A percentile compares a stretch with the other conserved stretches of the same genome.
These are phyloP conservation scores for Tolypeutes matacus DNA, from an alignment of 2,797 vertebrate genomes.

Conservation along the genomic window DNA sequence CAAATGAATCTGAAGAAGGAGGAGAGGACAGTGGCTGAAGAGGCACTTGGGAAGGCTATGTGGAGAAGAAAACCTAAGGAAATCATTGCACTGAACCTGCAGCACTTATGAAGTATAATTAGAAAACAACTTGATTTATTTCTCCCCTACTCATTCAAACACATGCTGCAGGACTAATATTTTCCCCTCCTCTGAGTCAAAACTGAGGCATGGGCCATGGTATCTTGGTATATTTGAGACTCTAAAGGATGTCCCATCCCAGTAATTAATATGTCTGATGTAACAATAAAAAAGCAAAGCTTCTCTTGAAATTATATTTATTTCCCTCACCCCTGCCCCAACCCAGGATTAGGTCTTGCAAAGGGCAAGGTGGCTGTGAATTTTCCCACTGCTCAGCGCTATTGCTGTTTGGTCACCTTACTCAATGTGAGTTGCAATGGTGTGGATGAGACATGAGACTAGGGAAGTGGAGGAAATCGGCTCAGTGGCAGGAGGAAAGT, in stretches of 20 bases:
- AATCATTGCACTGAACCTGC: background rate
- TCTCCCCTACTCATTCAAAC: background rate
- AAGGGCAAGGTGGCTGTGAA: background rate
- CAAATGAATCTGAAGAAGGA: background rate
- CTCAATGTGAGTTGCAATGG: background rate
- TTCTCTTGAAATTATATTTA: background rate
- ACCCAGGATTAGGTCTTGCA: background rate
- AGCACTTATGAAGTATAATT: background rate
- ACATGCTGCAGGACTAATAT: background rate
- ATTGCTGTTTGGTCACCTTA: background rate
- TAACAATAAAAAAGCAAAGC: background rate
- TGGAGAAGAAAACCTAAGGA: background rate
- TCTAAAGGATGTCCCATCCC: background rate
- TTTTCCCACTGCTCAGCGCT: background rate
- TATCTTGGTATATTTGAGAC: background rate
- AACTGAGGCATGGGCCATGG: background rate
- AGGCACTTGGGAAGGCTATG: background rate
- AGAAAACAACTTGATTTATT: background rate
- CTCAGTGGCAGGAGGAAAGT: background rate
- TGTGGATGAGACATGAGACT: background rate
- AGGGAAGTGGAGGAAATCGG: background rate
- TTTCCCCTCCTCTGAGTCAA: background rate
- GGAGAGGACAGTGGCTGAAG: background rate
- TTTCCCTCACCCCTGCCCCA: background rate
- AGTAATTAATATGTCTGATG: background rate